Conservation (phyloP, 2,797 vertebrate genomes). For the Neopelma chrysocephalum region DNA sequence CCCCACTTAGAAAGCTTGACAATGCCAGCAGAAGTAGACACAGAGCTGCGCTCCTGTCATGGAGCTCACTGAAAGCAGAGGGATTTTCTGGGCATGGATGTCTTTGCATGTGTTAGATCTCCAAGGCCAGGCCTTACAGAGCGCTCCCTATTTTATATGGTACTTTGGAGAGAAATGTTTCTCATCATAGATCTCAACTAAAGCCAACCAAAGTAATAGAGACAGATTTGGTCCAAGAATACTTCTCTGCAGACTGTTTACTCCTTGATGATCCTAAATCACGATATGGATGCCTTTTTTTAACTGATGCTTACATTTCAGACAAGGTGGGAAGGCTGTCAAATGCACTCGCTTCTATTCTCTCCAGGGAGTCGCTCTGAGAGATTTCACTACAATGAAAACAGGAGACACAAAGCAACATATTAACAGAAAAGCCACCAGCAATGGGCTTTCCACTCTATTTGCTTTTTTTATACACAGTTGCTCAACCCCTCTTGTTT, state of each 20-base stretch:
- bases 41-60: neutral
- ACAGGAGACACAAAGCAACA: neutral
- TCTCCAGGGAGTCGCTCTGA: constrained; percentile 85
- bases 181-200: constrained; percentile 37
- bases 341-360: constrained; percentile 83
- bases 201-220: constrained; percentile 14
- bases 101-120: neutral
- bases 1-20: neutral
- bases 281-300: neutral
- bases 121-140: neutral
- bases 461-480: neutral
- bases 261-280: neutral
- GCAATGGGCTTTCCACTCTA: neutral
- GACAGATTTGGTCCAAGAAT: neutral
- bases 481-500: neutral
- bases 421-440: neutral
- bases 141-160: constrained; percentile 24
- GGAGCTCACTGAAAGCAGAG: neutral
- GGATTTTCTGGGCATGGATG: neutral
- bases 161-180: constrained; percentile 46
- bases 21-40: neutral
- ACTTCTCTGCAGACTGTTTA: neutral
- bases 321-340: constrained; percentile 84
- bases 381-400: constrained; percentile 81
- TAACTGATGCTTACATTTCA: constrained; percentile 84